Evolutionary conservation across 2,797 vertebrate genomes (phyloP).

Genomic region (Coluber constrictor): DNA sequence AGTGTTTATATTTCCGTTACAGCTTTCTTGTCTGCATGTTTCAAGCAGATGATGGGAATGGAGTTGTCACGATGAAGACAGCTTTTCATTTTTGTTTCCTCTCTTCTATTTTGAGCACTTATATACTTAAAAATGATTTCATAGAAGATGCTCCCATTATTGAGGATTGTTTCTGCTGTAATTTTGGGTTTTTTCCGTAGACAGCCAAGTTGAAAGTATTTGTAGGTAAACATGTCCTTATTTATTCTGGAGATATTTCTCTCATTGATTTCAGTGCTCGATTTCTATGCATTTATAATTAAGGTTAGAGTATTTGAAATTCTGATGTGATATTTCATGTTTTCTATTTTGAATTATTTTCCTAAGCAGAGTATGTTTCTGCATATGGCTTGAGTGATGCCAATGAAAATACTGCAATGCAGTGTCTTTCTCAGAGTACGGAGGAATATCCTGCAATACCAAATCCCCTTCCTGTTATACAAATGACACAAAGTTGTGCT

Average conservation of each 20-base stretch:
- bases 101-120: background rate
- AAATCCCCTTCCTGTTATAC: background rate
- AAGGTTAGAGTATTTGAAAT: background rate
- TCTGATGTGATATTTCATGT: background rate
- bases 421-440: conserved; percentile 10
- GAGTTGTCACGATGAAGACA: background rate
- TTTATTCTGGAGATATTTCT: background rate
- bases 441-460: background rate
- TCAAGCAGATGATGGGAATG: background rate
- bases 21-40: background rate
- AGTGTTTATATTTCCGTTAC: background rate
- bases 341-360: background rate
- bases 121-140: background rate
- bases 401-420: background rate
- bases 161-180: background rate
- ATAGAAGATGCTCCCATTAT: background rate
- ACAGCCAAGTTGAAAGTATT: background rate
- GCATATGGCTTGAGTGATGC: conserved; percentile 12
- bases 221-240: background rate
- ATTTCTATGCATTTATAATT: background rate
- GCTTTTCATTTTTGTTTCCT: background rate
- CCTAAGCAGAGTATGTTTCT: conserved; percentile 31
- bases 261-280: background rate
- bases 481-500: conserved; percentile 12
- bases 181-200: background rate